Evolutionary conservation across 1,140 invertebrate species (phyloP).

Genomic region (Meteorus sp.): DNA sequence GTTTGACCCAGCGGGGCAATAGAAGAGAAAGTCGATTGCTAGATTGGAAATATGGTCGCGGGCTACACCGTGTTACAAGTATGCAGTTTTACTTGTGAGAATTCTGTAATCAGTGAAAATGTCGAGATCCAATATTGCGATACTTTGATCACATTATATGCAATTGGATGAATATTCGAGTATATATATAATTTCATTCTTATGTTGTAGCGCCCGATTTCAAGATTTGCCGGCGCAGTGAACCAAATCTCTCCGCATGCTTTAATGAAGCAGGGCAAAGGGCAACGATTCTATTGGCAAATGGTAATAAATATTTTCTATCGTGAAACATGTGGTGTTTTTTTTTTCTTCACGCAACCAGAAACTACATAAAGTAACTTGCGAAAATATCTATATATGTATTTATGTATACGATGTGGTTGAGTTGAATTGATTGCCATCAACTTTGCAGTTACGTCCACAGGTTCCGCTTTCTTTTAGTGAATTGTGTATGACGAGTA

Average conservation of each 20-base stretch:
- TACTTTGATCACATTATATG: constrained; percentile 3
- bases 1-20: constrained; percentile 14
- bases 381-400: neutral
- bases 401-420: neutral
- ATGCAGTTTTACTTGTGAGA: constrained; percentile 16
- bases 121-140: neutral
- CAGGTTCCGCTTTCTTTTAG: neutral
- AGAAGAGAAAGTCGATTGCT: constrained; percentile 39
- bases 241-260: constrained; percentile 33
- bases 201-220: constrained; percentile 36
- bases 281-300: constrained; percentile 32
- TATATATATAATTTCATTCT: constrained; percentile 10
- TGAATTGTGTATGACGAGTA: too few relatives aligned
- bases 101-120: constrained; percentile 28
- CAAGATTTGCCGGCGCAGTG: constrained; percentile 34
- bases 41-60: too few relatives aligned
- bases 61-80: too few relatives aligned
- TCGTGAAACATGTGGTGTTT: neutral
- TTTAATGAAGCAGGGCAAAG: constrained; percentile 22
- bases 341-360: neutral
- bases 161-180: neutral
- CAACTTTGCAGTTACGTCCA: neutral
- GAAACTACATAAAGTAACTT: neutral
- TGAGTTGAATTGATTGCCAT: too few relatives aligned
- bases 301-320: constrained; percentile 33